Conservation (phyloP, 2,113 vertebrate genomes). For the Genyomyrus donnyi region DNA sequence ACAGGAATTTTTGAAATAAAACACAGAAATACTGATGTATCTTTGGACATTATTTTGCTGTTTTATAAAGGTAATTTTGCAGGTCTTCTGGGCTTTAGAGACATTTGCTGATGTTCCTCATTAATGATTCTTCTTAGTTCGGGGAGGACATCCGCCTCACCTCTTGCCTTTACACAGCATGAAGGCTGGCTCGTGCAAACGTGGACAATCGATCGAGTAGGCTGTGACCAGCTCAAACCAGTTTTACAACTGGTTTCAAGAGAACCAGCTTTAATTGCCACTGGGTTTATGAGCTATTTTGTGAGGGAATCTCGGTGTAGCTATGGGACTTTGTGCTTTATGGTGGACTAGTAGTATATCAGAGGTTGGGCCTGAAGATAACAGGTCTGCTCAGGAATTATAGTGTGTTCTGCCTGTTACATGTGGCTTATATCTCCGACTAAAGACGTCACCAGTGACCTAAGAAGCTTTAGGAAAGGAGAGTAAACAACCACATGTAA, state of each 20-base stretch:
- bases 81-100: constrained; percentile 16
- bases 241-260: constrained; percentile 32
- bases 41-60: constrained; percentile 15
- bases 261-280: constrained; percentile 35
- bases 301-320: constrained; percentile 31
- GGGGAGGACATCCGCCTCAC: constrained; percentile 2
- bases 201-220: constrained; percentile 10
- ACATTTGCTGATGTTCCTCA: constrained; percentile 21
- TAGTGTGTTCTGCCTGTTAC: constrained; percentile 30
- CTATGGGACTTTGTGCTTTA: constrained; percentile 40
- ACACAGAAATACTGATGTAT: background rate
- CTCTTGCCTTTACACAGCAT: constrained; percentile 15
- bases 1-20: constrained; percentile 29
- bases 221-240: constrained; percentile 32
- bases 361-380: constrained; percentile 18
- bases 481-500: background rate
- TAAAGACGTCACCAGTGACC: constrained; percentile 16
- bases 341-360: constrained; percentile 26
- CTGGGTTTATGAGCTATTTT: constrained; percentile 31
- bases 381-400: constrained; percentile 37
- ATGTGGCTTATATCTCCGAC: background rate
- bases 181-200: background rate
- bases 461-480: constrained; percentile 11
- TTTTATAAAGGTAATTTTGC: constrained; percentile 2
- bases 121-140: constrained; percentile 32